Percentiles rank a stretch among this genome's conserved stretches.
These are phyloP conservation scores for Drosophila lini DNA, from an alignment of 1,140 invertebrate genomes.

Conservation along the genomic window DNA sequence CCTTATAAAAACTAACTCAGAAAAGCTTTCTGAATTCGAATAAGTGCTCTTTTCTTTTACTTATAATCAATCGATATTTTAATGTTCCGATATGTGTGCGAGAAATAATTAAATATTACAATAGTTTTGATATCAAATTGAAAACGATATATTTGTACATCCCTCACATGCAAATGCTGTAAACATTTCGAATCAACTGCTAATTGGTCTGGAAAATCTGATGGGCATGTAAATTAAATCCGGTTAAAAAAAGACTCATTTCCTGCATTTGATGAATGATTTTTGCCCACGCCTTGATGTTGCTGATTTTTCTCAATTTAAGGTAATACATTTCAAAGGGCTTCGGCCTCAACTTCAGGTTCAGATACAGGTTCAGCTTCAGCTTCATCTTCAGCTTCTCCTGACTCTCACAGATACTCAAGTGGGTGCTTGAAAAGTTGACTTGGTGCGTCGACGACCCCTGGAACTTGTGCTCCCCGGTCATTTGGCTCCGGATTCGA, in stretches of 20 bases:
- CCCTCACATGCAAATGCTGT: neutral
- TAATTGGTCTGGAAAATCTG: conserved; percentile 21
- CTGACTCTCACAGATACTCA: conserved; percentile 5
- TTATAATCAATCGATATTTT: too few species aligned
- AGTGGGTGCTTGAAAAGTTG: conserved; percentile 30
- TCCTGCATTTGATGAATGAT: conserved; percentile 10
- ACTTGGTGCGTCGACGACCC: conserved; percentile 1
- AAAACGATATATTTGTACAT: neutral
- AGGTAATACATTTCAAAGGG: conserved; percentile 10
- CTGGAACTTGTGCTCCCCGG: conserved; percentile 9
- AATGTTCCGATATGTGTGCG: too few species aligned
- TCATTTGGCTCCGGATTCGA: conserved; percentile 4
- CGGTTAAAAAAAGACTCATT: conserved; percentile 10
- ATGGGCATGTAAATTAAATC: conserved; percentile 10
- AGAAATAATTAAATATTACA: neutral
- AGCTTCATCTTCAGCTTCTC: neutral
- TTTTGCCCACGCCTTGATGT: neutral
- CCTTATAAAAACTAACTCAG: too few species aligned
- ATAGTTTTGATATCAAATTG: neutral
- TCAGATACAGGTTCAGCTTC: neutral
- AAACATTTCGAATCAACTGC: conserved; percentile 11
- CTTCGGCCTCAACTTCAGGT: neutral
- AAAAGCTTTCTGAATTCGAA: too few species aligned
- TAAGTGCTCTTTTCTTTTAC: too few species aligned
- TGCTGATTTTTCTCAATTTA: conserved; percentile 1